Evolutionary conservation across 2,113 vertebrate species (phyloP), one percentile per base, ranked within the genome.

Genomic region (Neodon shergylaensis): DNA sequence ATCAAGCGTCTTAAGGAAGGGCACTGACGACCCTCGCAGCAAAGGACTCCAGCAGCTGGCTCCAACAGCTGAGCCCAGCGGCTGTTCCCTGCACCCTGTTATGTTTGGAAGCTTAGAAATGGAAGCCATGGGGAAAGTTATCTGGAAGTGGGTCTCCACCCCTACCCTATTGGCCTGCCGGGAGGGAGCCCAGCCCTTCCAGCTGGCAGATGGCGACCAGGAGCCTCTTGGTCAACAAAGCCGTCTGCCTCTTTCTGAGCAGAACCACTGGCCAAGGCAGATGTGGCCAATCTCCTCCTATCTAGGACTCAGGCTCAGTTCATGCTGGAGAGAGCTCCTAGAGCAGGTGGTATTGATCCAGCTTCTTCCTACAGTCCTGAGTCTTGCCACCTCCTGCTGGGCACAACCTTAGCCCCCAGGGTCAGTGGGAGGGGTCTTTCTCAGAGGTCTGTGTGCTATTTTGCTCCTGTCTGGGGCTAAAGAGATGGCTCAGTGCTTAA

Each of bases 301-400:
- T 47, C 42, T 31, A 21, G 21, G n/a, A 70, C n/a, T 63, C 17
- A 39, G 52, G 31, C 6, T 61, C 39, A 10, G 28, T 8, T 47
- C 73, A 49, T 13, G 24, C 52, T 24, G 63, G 24, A 63, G 4
- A 44, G 22, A n/a, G 82, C 24, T 2, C n/a, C n/a, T 7, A 9
- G 82, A 17, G 28, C 44, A 65, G n/a, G 24, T 0, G 24, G 6
- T 19, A 49, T 6, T 0, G 0, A 65, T 19, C 58, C 36, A 19
- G 22, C 19, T 44, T 44, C 28, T 47, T 39, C 73, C 24, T 44
- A 39, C 58, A 5, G 49, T 68, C 49, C 63, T 5, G 21, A 49
- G 44, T 61, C 19, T 0, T 31, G 24, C 9, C 13, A 1, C 44
- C 4, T 54, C 31, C 0, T 6, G 78, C 70, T 24, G 31, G 13